Percentiles rank a stretch among this genome's conserved stretches.
Evolutionary conservation across 2,113 vertebrate genomes (phyloP).

Genomic region (Ancistrus triradiatus): DNA sequence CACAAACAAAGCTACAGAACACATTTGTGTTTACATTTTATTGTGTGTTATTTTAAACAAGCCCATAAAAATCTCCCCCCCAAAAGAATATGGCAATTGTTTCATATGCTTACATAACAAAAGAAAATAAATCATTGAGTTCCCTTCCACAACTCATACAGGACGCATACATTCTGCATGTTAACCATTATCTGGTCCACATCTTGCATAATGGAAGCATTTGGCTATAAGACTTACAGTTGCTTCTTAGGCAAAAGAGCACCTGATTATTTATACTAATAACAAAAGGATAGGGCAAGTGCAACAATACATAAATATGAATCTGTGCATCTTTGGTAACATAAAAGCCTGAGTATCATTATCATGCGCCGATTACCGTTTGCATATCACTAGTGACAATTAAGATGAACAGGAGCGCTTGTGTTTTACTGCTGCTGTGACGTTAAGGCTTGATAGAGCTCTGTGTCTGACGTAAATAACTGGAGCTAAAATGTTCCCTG

Average conservation of each 20-base stretch:
- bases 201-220: background rate
- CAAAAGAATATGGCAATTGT: slow-evolving; percentile 26
- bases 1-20: background rate
- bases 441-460: slow-evolving; percentile 27
- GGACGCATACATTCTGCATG: slow-evolving; percentile 2
- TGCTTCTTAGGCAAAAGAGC: slow-evolving; percentile 8
- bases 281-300: slow-evolving; percentile 11
- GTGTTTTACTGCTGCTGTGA: background rate
- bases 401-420: background rate
- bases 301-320: slow-evolving; percentile 6
- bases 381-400: background rate
- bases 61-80: slow-evolving; percentile 44
- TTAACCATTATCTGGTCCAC: slow-evolving; percentile 1
- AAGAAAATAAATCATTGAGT: background rate
- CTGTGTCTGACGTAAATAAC: background rate
- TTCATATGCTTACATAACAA: slow-evolving; percentile 16
- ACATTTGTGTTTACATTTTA: slow-evolving; percentile 33
- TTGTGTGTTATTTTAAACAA: slow-evolving; percentile 42
- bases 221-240: background rate
- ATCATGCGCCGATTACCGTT: background rate
- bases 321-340: slow-evolving; percentile 26
- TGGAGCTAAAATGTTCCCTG: slow-evolving; percentile 11
- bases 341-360: slow-evolving; percentile 30
- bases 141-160: background rate
- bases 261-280: slow-evolving; percentile 11